Evolutionary conservation across 35 echinoderm and acorn worm genomes (phyloP), one percentile per base, ranked within the genome.

Genomic region (Apostichopus parvimensis): DNA sequence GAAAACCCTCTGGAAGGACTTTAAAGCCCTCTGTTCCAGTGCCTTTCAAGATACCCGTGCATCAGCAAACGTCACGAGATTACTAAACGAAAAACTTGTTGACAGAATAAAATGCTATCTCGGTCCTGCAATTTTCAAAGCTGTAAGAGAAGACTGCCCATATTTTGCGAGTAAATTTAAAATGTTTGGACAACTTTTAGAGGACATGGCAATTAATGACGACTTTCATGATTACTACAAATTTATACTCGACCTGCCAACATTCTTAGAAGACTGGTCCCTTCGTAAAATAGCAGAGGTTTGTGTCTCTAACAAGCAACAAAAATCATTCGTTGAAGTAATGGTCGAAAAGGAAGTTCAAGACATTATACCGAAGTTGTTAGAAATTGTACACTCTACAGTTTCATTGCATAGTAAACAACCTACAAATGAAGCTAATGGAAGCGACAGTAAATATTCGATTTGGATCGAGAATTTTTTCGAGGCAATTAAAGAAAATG

Each of bases 1-100:
- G 56, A 34, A 90, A 9, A 90, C n/a, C 53, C 73, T 90, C 9
- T 18, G 73, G 28, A 13, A 90, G 58, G 88, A 90, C 13, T 90
- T 78, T 62, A 18, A 18, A 0, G 23, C 88, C 0, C 28, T 90
- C 10, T 90, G 3, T 1, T 53, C 28, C 5, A 52, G 71, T n/a
- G 56, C 24, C 13, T 90, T 77, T 57, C 88, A 90, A 78, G 88
- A 90, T n/a, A 73, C 65, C 6, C 66, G 88, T 54, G 88, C 88
- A 0, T 65, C 70, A 6, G 70, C 10, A 17, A 90, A 2, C n/a
- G 14, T 90, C 7, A 77, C 66, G 0, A 57, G 4, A 52, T 13
- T 90, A 18, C 15, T 90, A 9, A 1, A 90, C 5, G 88, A 90
- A 78, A 90, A 77, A 90, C 28, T 75, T 90, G 68, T 23, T 8